A percentile compares a stretch with the other conserved stretches of the same genome.
phyloP scores from a whole-genome alignment of 2,888 invertebrate genomes.

The Ectemnius continuus region DNA sequence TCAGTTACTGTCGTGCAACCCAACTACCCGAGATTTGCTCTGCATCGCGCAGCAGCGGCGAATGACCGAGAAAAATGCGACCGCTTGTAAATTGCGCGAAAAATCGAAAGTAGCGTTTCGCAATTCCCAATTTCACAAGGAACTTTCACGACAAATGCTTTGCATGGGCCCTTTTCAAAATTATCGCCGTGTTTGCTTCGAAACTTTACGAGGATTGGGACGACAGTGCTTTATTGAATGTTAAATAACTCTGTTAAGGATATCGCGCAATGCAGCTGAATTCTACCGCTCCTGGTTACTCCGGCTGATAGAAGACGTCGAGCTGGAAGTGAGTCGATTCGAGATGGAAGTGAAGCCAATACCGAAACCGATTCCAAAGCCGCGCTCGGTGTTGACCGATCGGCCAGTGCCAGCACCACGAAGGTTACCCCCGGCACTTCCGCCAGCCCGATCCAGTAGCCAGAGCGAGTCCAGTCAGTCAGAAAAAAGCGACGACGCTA shows the following conservation, averaged over 20 bases:
- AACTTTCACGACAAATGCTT: background rate
- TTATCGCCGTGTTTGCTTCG: background rate
- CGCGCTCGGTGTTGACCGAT: slow-evolving; percentile 66
- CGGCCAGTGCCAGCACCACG: slow-evolving; percentile 70
- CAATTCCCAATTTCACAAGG: no score
- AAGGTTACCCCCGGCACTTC: slow-evolving; percentile 32
- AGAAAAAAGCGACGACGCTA: slow-evolving; percentile 67
- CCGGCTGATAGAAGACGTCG: slow-evolving; percentile 38
- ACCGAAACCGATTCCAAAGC: slow-evolving; percentile 74
- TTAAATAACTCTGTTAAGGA: slow-evolving; percentile 30
- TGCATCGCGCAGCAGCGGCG: background rate
- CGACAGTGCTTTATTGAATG: background rate
- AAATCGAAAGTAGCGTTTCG: no score
- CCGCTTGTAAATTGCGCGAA: no score
- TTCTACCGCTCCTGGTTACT: slow-evolving; percentile 43
- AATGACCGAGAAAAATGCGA: background rate
- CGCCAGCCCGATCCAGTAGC: slow-evolving; percentile 52
- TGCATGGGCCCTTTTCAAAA: slow-evolving; percentile 2
- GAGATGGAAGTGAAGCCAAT: slow-evolving; percentile 73
- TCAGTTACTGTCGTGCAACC: no score
- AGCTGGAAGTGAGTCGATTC: slow-evolving; percentile 22
- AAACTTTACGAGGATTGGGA: background rate
- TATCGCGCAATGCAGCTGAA: slow-evolving; percentile 39
- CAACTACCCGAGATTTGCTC: background rate
- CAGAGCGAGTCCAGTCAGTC: slow-evolving; percentile 69